Evolutionary conservation across 2,797 vertebrate genomes (phyloP), one percentile per base, ranked within the genome.

Genomic region (Schizothorax lantsangensis): DNA sequence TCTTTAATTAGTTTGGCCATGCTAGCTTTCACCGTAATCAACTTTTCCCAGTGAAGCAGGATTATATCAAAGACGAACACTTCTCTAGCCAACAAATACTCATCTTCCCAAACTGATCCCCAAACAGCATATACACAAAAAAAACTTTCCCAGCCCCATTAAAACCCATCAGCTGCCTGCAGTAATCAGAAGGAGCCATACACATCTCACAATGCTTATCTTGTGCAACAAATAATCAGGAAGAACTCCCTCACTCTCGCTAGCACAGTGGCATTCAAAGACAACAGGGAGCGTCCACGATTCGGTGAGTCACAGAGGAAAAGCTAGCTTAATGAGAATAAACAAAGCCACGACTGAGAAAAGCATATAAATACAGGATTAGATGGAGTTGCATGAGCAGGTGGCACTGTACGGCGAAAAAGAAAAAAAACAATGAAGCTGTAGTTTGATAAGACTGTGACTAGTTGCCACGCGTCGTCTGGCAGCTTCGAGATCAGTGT

Each of bases 301-400:
- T 30, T 11, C 8, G 43, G 59, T 89, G 84, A 89, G 86, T 85
- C 88, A 88, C 82, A 79, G 78, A 86, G 82, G 73, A 87, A 89
- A 90, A 84, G 78, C 62, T 69, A 73, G 12, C 68, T 71, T 90
- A 89, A 90, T 89, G 88, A 89, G 86, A 77, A 88, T 73, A 47
- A 86, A 74, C 83, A 83, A 49, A 47, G 69, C 72, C 62, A 86
- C 43, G 54, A 74, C 81, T 75, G 79, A 84, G 82, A 75, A 75
- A 84, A 87, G 83, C 72, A 86, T 59, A 85, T 88, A 85, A 79
- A 84, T 36, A 79, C 30, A 84, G 82, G 86, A 88, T 89, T 83
- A 86, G 85, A 86, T 83, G 73, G 54, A 83, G 59, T 69, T 83
- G 86, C 79, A 30, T 62, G 82, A 85, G 78, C 89, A 88, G 86